Percentiles rank a stretch among this genome's conserved stretches.
Conservation (phyloP, 1,140 invertebrate species). For the Anastrepha ludens region DNA sequence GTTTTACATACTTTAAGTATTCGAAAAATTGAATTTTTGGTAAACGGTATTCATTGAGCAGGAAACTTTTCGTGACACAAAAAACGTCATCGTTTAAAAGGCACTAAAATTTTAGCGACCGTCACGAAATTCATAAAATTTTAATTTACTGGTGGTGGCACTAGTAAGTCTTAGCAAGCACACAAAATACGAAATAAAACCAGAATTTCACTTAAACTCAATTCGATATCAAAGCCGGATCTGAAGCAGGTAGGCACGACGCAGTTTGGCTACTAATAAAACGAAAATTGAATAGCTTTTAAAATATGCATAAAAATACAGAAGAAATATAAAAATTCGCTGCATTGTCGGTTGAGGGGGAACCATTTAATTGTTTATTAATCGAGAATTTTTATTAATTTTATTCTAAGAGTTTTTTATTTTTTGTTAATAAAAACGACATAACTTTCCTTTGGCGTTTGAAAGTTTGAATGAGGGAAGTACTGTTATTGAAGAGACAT, state of each 20-base stretch:
- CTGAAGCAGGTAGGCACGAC: neutral
- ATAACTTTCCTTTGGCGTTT: neutral
- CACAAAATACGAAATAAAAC: neutral
- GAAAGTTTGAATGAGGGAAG: neutral
- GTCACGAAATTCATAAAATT: no score
- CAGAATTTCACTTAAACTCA: neutral
- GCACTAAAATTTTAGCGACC: no score
- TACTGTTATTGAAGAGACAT: neutral
- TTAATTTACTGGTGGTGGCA: no score
- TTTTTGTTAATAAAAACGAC: slow-evolving; percentile 10
- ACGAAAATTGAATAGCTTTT: neutral
- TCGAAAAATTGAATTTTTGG: no score
- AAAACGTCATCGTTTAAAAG: no score
- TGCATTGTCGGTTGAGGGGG: neutral
- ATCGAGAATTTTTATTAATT: neutral
- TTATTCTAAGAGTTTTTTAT: neutral
- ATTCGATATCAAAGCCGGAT: neutral
- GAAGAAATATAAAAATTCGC: neutral
- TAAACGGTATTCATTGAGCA: no score
- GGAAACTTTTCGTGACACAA: no score
- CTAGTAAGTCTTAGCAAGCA: neutral
- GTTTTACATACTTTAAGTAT: no score
- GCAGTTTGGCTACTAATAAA: neutral
- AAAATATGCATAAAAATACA: neutral
- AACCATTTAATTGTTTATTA: slow-evolving; percentile 25